A percentile compares a stretch with the other conserved stretches of the same genome.
Conservation (phyloP, 2,113 vertebrate species). For the Labeo catla region DNA sequence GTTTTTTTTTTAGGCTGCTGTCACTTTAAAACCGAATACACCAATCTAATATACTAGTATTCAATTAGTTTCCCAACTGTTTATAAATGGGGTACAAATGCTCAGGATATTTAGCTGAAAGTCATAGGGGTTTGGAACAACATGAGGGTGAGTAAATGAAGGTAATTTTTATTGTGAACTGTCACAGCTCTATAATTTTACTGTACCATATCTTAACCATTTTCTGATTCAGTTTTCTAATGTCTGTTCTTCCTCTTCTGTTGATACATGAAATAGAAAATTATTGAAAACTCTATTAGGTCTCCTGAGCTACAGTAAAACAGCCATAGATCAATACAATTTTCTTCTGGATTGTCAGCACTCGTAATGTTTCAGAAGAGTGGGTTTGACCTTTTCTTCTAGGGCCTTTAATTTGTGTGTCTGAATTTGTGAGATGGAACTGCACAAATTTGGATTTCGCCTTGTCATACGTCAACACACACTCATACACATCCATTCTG, state of each 20-base stretch:
- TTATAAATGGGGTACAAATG: not conserved
- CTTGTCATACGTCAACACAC: slow-evolving; percentile 8
- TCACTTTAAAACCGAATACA: no score
- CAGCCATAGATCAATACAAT: not conserved
- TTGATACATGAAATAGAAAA: not conserved
- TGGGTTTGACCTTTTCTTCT: slow-evolving; percentile 46
- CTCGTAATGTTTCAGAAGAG: slow-evolving; percentile 20
- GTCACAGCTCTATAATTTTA: not conserved
- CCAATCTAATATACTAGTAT: no score
- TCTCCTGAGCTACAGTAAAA: not conserved
- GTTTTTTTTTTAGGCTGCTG: no score
- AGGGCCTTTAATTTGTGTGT: slow-evolving; percentile 32
- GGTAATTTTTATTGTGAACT: not conserved
- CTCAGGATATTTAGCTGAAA: not conserved
- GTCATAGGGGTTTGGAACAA: not conserved
- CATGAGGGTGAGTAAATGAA: not conserved
- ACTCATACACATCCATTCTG: slow-evolving; percentile 18
- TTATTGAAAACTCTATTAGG: not conserved
- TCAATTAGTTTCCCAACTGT: no score
- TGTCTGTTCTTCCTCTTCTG: not conserved
- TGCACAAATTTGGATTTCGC: not conserved
- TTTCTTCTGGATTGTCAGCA: slow-evolving; percentile 2
- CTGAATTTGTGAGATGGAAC: slow-evolving; percentile 19
- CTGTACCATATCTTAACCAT: not conserved
- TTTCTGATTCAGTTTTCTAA: no score